These are phyloP conservation scores for Pipistrellus kuhlii DNA, from an alignment of 2,797 vertebrate genomes.

Conservation along the genomic window DNA sequence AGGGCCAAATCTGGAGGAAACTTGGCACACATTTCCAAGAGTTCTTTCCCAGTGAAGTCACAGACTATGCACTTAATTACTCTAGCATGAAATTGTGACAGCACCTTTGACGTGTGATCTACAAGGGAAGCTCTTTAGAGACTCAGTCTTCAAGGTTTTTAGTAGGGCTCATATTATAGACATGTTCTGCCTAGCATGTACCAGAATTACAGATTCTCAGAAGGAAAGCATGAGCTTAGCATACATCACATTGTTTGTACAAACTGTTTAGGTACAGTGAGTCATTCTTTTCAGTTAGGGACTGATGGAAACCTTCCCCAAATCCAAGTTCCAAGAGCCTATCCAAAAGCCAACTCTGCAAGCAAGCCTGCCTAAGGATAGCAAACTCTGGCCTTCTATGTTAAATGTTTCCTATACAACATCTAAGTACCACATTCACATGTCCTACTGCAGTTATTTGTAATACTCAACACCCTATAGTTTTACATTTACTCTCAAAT, in stretches of 20 bases:
- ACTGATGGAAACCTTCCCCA: background rate
- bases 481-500: background rate
- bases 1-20: background rate
- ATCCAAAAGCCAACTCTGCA: background rate
- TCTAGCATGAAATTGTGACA: background rate
- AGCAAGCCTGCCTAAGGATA: background rate
- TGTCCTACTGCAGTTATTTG: background rate
- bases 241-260: background rate
- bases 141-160: background rate
- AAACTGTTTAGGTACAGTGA: background rate
- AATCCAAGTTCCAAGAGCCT: background rate
- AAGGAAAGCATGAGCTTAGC: background rate
- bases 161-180: background rate
- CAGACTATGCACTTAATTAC: background rate
- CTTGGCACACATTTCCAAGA: background rate
- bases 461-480: background rate
- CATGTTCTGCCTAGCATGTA: background rate
- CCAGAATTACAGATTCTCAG: constrained; percentile 19
- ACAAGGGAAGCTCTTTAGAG: background rate
- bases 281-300: background rate
- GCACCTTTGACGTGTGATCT: background rate
- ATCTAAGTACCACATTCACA: background rate
- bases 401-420: background rate
- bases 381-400: background rate
- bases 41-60: background rate